phyloP scores from a whole-genome alignment of 92 coral and sea anemone species.

The Ricordea florida region DNA sequence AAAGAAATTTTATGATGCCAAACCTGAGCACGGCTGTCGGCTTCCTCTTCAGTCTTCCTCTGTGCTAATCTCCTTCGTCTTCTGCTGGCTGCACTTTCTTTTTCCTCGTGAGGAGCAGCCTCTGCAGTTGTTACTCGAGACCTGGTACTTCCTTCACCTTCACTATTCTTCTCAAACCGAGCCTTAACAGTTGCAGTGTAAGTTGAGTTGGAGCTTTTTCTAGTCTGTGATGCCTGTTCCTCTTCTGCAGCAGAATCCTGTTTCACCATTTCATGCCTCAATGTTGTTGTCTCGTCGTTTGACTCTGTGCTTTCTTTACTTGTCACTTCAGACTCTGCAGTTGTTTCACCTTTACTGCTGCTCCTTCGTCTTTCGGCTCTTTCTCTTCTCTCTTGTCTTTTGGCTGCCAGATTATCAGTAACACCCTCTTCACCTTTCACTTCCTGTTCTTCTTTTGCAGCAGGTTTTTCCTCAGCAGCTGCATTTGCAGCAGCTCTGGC shows the following conservation, averaged over 20 bases:
- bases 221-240: slow-evolving; percentile 26
- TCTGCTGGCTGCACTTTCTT: neutral
- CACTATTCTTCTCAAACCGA: slow-evolving; percentile 61
- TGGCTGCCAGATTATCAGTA: slow-evolving; percentile 8
- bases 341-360: slow-evolving; percentile 7
- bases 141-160: slow-evolving; percentile 24
- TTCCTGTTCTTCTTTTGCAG: slow-evolving; percentile 19
- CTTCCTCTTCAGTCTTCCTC: too few species aligned
- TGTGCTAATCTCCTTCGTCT: too few species aligned
- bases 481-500: neutral
- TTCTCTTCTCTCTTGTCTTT: slow-evolving; percentile 37
- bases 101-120: neutral
- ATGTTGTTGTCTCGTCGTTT: slow-evolving; percentile 32
- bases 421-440: slow-evolving; percentile 20
- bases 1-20: too few species aligned
- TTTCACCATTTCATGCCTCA: neutral
- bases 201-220: slow-evolving; percentile 7
- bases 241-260: slow-evolving; percentile 57
- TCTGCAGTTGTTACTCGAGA: slow-evolving; percentile 5
- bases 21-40: too few species aligned
- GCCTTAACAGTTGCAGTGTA: slow-evolving; percentile 73
- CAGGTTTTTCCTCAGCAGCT: slow-evolving; percentile 9
- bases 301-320: slow-evolving; percentile 28
- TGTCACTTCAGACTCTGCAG: slow-evolving; percentile 26
- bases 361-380: slow-evolving; percentile 47